Evolutionary conservation across 2,888 invertebrate species (phyloP).

Genomic region (Lasioglossum oenotherae): DNA sequence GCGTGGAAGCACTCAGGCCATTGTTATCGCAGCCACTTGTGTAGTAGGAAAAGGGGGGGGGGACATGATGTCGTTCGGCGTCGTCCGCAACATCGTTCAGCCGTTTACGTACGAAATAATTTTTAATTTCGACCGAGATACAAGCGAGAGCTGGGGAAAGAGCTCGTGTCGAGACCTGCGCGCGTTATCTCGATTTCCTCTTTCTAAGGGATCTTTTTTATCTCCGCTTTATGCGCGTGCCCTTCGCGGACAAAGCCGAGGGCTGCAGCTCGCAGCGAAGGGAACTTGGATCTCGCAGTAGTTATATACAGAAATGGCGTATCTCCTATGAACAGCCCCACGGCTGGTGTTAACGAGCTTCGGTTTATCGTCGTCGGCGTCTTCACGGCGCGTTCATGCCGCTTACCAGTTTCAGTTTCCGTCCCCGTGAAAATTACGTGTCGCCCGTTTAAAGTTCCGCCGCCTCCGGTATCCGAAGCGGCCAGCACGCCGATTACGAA

Average conservation of each 20-base stretch:
- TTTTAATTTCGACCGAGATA: slow-evolving; percentile 52
- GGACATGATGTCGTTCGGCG: neutral
- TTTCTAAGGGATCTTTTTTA: slow-evolving; percentile 45
- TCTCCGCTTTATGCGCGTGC: slow-evolving; percentile 26
- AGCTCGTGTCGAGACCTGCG: neutral
- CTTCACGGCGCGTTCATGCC: slow-evolving; percentile 45
- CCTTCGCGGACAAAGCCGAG: slow-evolving; percentile 35
- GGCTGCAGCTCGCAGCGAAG: slow-evolving; percentile 21
- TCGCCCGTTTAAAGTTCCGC: slow-evolving; percentile 59
- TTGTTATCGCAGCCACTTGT: slow-evolving; percentile 24
- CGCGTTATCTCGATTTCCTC: slow-evolving; percentile 51
- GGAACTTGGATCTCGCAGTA: slow-evolving; percentile 41
- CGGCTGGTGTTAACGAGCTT: slow-evolving; percentile 71
- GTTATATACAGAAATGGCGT: slow-evolving; percentile 66
- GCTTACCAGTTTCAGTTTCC: slow-evolving; percentile 32
- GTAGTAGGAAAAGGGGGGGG: neutral
- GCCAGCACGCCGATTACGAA: slow-evolving; percentile 57
- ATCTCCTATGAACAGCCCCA: slow-evolving; percentile 64
- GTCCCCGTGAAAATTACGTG: slow-evolving; percentile 61
- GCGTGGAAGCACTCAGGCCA: neutral
- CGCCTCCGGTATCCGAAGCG: slow-evolving; percentile 28
- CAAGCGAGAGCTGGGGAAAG: slow-evolving; percentile 1
- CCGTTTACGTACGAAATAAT: slow-evolving; percentile 52
- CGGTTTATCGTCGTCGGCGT: slow-evolving; percentile 70
- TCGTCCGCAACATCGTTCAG: neutral